Base-by-base conservation (phyloP, 2,113 vertebrate species). In the Hyperoodon ampullatus region DNA sequence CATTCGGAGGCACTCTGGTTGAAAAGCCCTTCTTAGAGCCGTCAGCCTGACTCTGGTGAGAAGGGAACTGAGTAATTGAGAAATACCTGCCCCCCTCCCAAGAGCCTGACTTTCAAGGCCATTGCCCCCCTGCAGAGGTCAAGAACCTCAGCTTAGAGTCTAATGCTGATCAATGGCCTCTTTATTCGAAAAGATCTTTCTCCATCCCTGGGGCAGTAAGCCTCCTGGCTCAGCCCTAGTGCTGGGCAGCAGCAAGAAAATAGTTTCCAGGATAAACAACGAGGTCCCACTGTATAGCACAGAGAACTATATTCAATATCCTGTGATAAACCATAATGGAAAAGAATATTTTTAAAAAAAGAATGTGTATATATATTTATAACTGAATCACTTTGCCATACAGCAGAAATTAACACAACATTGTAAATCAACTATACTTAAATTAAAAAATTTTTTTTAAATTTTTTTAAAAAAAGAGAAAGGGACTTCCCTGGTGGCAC, bases 101-200 rank as follows among this genome's bases (percentile, higher is more conserved):
- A 55, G 75, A 95, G 58, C 44, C 84, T 66, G 16, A 55, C 42
- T 93, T 86, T 82, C 66, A 87, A 85, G 82, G 85, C 82, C 44
- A 23, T 58, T 50, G 90, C 92, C 19, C 68, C 81, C 90, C 63
- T 10, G 44, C 74, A 80, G 68, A 83, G 63, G 90, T 96, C 93
- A 82, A 65, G 60, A 88, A 65, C 18, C 26, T 90, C 87, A 63
- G 47, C 77, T 80, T 44, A 71, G 74, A 81, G 21, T 68, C 30
- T 75, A 85, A n/a, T 23, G 35, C 44, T 72, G 74, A 95, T 93
- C 94, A 93, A 84, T 80, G 70, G 78, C 18, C 42, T 95, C 92
- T 97, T 96, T 95, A 83, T 97, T 87, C 5, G 8, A 35, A 78
- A 66, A 75, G 42, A 78, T 88, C 61, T 58, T 82, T 85, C 89